A percentile compares a stretch with the other conserved stretches of the same genome.
Conservation (phyloP, 2,113 vertebrate species). For the Caranx melampygus region DNA sequence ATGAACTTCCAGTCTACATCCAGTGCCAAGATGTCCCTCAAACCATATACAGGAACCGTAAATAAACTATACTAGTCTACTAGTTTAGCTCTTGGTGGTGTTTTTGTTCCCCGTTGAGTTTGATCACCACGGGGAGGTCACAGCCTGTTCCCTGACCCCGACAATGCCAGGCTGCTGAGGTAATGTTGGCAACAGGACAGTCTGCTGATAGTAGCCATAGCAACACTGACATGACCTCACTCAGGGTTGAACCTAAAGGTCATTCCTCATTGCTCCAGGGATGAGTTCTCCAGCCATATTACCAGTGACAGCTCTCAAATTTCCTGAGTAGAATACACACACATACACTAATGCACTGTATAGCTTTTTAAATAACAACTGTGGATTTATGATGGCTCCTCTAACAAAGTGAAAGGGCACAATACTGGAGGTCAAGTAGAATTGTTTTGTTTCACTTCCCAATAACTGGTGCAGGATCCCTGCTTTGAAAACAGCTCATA, state of each 20-base stretch:
- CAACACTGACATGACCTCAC: constrained; percentile 83
- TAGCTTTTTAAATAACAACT: constrained; percentile 10
- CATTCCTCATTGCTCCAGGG: constrained; percentile 67
- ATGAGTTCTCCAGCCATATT: constrained; percentile 58
- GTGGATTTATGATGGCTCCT: constrained; percentile 1
- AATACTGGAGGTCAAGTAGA: constrained; percentile 31
- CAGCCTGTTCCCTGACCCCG: constrained; percentile 82
- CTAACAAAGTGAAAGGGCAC: constrained; percentile 26
- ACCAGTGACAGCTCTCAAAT: constrained; percentile 61
- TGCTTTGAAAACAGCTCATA: constrained; percentile 72
- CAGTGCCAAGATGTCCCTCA: not conserved
- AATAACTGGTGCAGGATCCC: constrained; percentile 65
- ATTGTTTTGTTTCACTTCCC: constrained; percentile 59
- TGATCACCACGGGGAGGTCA: constrained; percentile 79
- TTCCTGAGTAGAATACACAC: constrained; percentile 40
- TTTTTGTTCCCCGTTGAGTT: constrained; percentile 74
- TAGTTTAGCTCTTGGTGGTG: constrained; percentile 50
- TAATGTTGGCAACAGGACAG: constrained; percentile 80
- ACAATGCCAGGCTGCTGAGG: constrained; percentile 85
- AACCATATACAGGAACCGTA: constrained; percentile 28
- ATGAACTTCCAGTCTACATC: not conserved
- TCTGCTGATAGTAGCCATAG: constrained; percentile 84
- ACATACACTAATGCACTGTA: constrained; percentile 19
- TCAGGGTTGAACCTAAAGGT: constrained; percentile 85
- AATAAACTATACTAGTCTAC: not conserved